phyloP scores from a whole-genome alignment of 2,113 vertebrate genomes.

The Sardina pilchardus region DNA sequence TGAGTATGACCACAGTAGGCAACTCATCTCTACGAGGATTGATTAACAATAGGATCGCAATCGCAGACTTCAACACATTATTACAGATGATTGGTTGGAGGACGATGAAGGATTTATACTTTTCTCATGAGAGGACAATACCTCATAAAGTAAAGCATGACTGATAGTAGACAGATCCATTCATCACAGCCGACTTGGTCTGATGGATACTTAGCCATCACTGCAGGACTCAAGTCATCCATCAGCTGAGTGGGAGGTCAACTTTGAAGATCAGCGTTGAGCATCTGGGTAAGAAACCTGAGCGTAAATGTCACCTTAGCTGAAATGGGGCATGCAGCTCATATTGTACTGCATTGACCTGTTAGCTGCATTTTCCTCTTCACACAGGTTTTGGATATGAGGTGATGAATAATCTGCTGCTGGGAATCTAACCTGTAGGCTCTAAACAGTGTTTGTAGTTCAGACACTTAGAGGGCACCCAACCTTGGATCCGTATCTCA shows the following conservation, averaged over 20 bases:
- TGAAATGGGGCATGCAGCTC: slow-evolving; percentile 18
- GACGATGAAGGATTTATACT: slow-evolving; percentile 65
- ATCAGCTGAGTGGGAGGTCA: slow-evolving; percentile 68
- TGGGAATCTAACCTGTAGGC: background rate
- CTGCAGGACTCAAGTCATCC: slow-evolving; percentile 63
- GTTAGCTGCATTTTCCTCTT: background rate
- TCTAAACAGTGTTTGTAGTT: background rate
- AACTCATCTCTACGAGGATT: slow-evolving; percentile 47
- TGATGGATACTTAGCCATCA: slow-evolving; percentile 71
- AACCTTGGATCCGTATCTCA: background rate
- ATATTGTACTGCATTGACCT: background rate
- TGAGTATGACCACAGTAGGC: background rate
- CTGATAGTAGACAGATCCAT: slow-evolving; percentile 74
- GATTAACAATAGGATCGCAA: slow-evolving; percentile 73
- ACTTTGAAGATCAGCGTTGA: slow-evolving; percentile 75
- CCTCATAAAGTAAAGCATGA: slow-evolving; percentile 70
- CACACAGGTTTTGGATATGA: background rate
- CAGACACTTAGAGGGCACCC: background rate
- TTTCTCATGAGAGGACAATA: slow-evolving; percentile 67
- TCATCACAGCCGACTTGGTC: slow-evolving; percentile 65
- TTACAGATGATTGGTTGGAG: slow-evolving; percentile 68
- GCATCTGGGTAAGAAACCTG: slow-evolving; percentile 36
- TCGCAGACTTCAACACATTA: slow-evolving; percentile 68
- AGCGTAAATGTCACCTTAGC: slow-evolving; percentile 43
- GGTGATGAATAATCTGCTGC: background rate